Percentiles rank a stretch among this genome's conserved stretches.
These are phyloP conservation scores for Oncorhynchus mykiss DNA, from an alignment of 2,113 vertebrate species.

Conservation along the genomic window DNA sequence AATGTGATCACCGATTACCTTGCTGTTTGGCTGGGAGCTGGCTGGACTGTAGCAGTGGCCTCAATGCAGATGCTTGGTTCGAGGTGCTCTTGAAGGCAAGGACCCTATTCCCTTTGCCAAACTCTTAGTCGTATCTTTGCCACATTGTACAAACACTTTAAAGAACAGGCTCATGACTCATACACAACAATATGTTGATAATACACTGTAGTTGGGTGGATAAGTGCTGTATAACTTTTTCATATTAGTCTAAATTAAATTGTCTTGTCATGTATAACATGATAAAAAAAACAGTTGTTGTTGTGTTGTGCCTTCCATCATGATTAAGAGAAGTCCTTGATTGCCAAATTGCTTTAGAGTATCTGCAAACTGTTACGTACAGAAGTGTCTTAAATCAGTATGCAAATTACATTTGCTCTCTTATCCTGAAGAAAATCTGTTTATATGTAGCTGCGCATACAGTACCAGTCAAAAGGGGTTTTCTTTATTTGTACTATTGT, in stretches of 20 bases:
- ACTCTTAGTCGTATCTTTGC: not conserved
- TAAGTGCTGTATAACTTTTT: too few species aligned
- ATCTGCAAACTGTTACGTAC: not conserved
- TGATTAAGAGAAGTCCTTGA: not conserved
- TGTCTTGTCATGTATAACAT: too few species aligned
- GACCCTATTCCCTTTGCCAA: not conserved
- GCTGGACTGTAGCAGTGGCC: slow-evolving; percentile 11
- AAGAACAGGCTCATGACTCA: too few species aligned
- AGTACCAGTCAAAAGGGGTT: not conserved
- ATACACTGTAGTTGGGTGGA: too few species aligned
- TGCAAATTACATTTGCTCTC: slow-evolving; percentile 6
- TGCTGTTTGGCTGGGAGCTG: not conserved
- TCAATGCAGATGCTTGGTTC: slow-evolving; percentile 2
- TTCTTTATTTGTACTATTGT: too few species aligned
- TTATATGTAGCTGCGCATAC: not conserved
- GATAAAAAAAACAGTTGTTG: too few species aligned
- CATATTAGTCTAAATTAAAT: too few species aligned
- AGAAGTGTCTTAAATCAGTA: not conserved
- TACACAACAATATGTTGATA: too few species aligned
- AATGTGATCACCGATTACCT: slow-evolving; percentile 1
- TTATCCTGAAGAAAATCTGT: slow-evolving; percentile 3
- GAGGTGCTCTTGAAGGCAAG: not conserved
- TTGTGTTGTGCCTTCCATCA: too few species aligned
- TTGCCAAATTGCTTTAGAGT: not conserved
- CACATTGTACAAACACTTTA: too few species aligned